These are phyloP conservation scores for Chlamydotis undulata DNA, from an alignment of 2,113 vertebrate genomes.

Conservation along the genomic window DNA sequence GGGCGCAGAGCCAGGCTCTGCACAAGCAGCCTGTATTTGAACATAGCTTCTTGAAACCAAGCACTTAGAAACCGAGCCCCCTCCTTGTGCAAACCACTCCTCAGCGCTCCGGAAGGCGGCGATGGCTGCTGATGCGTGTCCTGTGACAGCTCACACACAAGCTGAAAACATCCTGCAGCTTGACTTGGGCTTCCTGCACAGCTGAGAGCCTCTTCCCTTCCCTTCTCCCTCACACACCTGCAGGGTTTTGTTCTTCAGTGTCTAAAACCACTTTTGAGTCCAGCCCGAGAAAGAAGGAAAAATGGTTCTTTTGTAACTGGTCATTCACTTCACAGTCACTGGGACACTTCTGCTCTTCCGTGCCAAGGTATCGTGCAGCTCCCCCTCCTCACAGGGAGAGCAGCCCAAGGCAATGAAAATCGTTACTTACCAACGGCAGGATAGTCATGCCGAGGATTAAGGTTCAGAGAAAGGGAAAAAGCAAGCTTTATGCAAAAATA, in stretches of 20 bases:
- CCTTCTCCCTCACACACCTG: background rate
- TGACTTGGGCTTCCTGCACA: background rate
- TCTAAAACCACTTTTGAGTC: background rate
- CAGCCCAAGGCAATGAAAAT: background rate
- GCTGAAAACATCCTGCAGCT: background rate
- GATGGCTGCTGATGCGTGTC: accelerated
- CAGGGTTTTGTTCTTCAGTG: background rate
- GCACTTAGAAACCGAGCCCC: background rate
- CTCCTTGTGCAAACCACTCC: background rate
- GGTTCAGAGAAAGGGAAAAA: background rate
- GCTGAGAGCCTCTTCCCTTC: background rate
- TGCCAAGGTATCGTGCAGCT: accelerated
- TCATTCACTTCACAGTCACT: accelerated
- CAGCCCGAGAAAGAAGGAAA: background rate
- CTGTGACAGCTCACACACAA: background rate
- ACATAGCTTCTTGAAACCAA: no score
- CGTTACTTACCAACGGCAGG: accelerated
- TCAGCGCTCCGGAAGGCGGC: background rate
- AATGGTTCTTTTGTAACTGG: background rate
- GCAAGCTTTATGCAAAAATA: background rate
- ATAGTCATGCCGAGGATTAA: accelerated
- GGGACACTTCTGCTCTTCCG: background rate
- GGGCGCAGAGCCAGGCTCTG: no score
- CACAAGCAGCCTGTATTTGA: background rate
- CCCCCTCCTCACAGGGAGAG: background rate